Evolutionary conservation across 2,113 vertebrate species (phyloP).

Genomic region (Corapipo altera): DNA sequence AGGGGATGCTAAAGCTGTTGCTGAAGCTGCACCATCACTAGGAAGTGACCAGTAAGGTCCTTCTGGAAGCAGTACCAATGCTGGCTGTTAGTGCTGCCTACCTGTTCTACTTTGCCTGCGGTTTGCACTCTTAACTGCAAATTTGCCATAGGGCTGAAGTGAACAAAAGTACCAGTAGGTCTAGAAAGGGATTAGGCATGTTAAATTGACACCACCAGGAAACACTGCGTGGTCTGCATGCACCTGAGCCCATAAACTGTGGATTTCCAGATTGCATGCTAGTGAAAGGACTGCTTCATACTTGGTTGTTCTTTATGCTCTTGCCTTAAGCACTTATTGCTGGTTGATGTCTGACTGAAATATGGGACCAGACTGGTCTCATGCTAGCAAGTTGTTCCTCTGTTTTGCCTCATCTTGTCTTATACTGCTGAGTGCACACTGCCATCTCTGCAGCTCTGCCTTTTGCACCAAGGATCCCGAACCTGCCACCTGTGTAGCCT

Average conservation of each 20-base stretch:
- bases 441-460: not conserved
- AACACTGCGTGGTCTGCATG: not conserved
- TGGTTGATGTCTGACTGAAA: not conserved
- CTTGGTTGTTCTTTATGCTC: not conserved
- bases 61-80: not conserved
- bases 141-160: not conserved
- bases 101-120: not conserved
- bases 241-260: not conserved
- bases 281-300: not conserved
- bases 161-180: not conserved
- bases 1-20: not conserved
- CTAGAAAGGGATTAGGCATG: not conserved
- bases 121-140: not conserved
- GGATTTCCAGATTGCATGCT: not conserved
- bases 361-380: not conserved
- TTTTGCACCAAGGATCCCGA: fast-evolving
- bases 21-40: not conserved
- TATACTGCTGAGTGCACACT: not conserved
- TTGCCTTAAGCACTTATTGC: not conserved
- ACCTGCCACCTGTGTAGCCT: not conserved
- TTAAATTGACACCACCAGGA: not conserved
- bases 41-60: fast-evolving
- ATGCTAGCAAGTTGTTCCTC: not conserved
- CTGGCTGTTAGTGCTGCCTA: not conserved
- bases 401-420: not conserved